phyloP scores from a whole-genome alignment of 2,888 invertebrate genomes.

The Ornithoptera priamus region DNA sequence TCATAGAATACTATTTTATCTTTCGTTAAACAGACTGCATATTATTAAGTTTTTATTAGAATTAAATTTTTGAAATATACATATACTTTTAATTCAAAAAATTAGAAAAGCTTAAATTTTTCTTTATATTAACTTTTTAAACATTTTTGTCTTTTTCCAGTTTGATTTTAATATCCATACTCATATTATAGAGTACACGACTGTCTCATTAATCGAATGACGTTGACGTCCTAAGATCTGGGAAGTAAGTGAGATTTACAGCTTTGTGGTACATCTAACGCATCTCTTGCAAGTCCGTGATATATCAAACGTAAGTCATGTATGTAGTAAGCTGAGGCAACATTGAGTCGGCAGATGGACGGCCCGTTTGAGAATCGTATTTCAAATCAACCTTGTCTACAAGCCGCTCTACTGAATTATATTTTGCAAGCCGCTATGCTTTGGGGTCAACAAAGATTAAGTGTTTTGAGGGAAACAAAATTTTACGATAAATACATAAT shows the following conservation, averaged over 20 bases:
- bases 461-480: not conserved
- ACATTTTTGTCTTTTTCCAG: too few relatives aligned
- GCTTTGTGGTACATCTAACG: constrained; percentile 2
- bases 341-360: constrained; percentile 41
- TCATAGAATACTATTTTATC: not conserved
- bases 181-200: not conserved
- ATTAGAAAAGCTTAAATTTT: too few relatives aligned
- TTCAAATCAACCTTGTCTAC: constrained; percentile 43
- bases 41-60: too few relatives aligned
- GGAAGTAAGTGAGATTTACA: constrained; percentile 5
- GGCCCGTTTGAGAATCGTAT: constrained; percentile 41
- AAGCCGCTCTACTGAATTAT: constrained; percentile 39
- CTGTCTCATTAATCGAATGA: not conserved
- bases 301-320: constrained; percentile 26
- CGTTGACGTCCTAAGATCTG: constrained; percentile 11
- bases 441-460: constrained; percentile 28
- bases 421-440: constrained; percentile 34
- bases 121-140: too few relatives aligned
- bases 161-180: too few relatives aligned
- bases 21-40: too few relatives aligned
- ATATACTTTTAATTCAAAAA: too few relatives aligned
- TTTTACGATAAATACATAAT: not conserved
- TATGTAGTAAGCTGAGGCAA: constrained; percentile 27
- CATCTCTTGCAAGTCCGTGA: constrained; percentile 21
- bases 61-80: too few relatives aligned